Percentiles rank a stretch among this genome's conserved stretches.
Conservation (phyloP, 2,113 vertebrate species). For the Cranoglanis bouderius region DNA sequence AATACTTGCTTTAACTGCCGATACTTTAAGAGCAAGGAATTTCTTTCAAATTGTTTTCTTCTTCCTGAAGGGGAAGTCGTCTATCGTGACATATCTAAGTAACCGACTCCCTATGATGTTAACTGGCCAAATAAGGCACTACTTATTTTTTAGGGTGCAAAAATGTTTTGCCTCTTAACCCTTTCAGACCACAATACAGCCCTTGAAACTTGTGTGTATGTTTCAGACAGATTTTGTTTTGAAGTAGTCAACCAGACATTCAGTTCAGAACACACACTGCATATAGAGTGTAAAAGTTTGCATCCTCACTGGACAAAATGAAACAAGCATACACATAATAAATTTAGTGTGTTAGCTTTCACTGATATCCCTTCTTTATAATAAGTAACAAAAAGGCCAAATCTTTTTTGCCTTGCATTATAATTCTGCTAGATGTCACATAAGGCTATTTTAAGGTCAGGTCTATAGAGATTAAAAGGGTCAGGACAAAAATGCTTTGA, state of each 20-base stretch:
- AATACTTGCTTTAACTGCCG: slow-evolving; percentile 3
- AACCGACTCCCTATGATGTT: not conserved
- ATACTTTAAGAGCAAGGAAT: slow-evolving; percentile 26
- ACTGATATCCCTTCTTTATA: not conserved
- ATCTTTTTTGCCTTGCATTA: not conserved
- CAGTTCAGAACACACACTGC: not conserved
- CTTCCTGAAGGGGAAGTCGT: not conserved
- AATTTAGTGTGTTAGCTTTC: not conserved
- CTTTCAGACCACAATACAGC: not conserved
- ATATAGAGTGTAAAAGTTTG: not conserved
- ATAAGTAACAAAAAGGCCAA: not conserved
- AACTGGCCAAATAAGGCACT: not conserved
- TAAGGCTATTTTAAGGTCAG: not conserved
- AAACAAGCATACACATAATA: not conserved
- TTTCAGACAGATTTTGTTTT: not conserved
- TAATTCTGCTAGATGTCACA: not conserved
- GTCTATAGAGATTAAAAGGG: not conserved
- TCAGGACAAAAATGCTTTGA: not conserved
- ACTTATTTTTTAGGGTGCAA: not conserved
- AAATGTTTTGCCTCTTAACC: not conserved
- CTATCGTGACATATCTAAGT: not conserved
- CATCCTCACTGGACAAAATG: not conserved
- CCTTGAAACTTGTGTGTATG: not conserved
- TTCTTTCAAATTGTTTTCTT: not conserved
- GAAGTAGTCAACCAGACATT: not conserved